phyloP scores from a whole-genome alignment of 1,140 invertebrate genomes.

The Idris sp. region DNA sequence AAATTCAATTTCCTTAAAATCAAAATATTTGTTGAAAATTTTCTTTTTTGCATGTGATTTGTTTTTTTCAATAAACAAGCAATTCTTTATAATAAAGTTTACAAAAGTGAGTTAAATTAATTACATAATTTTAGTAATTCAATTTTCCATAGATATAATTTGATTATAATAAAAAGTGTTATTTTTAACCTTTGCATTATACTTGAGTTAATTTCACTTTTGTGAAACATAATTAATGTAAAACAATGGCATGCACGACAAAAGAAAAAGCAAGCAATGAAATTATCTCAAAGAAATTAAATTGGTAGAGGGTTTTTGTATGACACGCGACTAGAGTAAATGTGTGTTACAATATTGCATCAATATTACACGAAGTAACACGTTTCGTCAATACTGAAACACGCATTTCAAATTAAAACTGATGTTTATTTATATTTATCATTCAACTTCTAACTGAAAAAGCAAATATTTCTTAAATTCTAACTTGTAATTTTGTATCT shows the following conservation, averaged over 20 bases:
- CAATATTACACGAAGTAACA: conserved; percentile 64
- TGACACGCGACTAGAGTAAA: conserved; percentile 73
- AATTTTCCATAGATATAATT: too few species aligned
- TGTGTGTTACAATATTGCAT: conserved; percentile 67
- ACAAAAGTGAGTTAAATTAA: too few species aligned
- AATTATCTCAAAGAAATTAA: conserved; percentile 65
- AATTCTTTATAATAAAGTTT: too few species aligned
- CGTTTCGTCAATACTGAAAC: conserved; percentile 64
- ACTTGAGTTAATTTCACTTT: conserved; percentile 4
- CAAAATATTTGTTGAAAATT: too few species aligned
- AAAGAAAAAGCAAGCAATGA: conserved; percentile 39
- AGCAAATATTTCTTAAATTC: conserved; percentile 21
- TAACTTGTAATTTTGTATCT: background rate
- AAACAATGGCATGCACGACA: conserved; percentile 44
- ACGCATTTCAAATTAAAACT: conserved; percentile 75
- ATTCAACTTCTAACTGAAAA: conserved; percentile 27
- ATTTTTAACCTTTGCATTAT: background rate
- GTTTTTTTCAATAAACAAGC: too few species aligned
- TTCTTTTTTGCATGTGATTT: too few species aligned
- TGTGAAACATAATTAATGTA: conserved; percentile 25
- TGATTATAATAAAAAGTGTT: too few species aligned
- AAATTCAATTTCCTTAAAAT: background rate
- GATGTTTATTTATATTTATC: conserved; percentile 65
- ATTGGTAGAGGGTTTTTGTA: conserved; percentile 64
- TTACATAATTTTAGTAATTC: too few species aligned